A percentile compares a stretch with the other conserved stretches of the same genome.
Conservation (phyloP, 2,888 invertebrate genomes). For the Bombyx huttoni region DNA sequence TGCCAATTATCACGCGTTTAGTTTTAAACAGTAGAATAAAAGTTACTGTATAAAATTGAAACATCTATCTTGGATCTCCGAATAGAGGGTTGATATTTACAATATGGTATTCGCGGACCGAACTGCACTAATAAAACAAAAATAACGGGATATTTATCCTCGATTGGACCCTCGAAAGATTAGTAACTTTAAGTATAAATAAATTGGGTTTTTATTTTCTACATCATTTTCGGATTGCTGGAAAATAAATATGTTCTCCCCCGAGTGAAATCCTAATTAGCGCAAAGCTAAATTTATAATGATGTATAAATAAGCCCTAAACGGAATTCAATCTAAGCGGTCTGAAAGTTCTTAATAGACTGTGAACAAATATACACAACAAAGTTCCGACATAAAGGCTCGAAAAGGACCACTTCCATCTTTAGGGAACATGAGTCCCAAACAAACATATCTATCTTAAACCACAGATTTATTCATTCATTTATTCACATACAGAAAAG, state of each 20-base stretch:
- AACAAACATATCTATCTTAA: constrained; percentile 10
- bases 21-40: too few species aligned
- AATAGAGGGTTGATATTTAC: too few species aligned
- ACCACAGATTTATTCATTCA: not conserved
- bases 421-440: constrained; percentile 5
- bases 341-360: constrained; percentile 20
- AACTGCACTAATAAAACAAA: too few species aligned
- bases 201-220: too few species aligned
- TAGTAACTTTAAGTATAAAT: too few species aligned
- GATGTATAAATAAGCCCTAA: not conserved
- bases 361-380: constrained; percentile 17
- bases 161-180: too few species aligned
- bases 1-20: too few species aligned
- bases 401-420: constrained; percentile 20
- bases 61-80: too few species aligned
- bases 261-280: not conserved
- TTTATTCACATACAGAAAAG: not conserved
- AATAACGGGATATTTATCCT: too few species aligned
- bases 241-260: not conserved
- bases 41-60: too few species aligned
- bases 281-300: not conserved
- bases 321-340: constrained; percentile 8
- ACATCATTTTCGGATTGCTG: not conserved
- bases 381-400: constrained; percentile 21
- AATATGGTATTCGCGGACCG: too few species aligned